Evolutionary conservation across 2,888 invertebrate genomes (phyloP).

Genomic region (Megalurothrips usitatus): DNA sequence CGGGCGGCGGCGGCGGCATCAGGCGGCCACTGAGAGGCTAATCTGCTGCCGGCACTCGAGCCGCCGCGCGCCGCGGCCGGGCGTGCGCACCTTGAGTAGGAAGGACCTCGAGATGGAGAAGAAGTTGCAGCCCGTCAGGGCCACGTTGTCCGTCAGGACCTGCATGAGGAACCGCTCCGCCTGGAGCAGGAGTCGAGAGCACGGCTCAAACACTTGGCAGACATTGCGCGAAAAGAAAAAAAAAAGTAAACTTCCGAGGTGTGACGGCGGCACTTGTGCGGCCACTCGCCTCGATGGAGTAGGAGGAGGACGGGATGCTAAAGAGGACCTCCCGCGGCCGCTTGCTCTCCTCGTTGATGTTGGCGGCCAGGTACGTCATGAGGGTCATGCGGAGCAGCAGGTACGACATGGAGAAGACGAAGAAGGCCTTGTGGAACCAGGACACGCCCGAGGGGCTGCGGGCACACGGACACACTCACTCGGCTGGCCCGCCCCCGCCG

Average conservation of each 20-base stretch:
- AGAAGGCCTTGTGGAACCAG: background rate
- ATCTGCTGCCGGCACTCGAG: no score
- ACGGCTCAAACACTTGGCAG: no score
- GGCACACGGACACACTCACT: no score
- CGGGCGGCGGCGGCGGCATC: no score
- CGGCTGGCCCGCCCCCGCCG: no score
- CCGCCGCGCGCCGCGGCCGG: background rate
- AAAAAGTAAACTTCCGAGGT: no score
- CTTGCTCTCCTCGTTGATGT: constrained; percentile 13
- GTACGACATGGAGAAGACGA: constrained; percentile 10
- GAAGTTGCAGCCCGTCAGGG: background rate
- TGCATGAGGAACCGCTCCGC: background rate
- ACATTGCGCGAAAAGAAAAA: background rate
- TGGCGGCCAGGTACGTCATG: background rate
- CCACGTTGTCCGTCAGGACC: constrained; percentile 1
- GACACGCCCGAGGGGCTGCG: background rate
- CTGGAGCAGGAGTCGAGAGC: background rate
- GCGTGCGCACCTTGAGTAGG: background rate
- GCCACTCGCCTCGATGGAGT: background rate
- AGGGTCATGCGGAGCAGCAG: background rate
- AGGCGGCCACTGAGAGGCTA: background rate
- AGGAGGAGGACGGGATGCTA: background rate
- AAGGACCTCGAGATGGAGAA: background rate
- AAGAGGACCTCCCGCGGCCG: constrained; percentile 1
- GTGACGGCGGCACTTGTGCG: no score